Evolutionary conservation across 2,113 vertebrate genomes (phyloP).

Genomic region (Anarhynchus alexandrinus): DNA sequence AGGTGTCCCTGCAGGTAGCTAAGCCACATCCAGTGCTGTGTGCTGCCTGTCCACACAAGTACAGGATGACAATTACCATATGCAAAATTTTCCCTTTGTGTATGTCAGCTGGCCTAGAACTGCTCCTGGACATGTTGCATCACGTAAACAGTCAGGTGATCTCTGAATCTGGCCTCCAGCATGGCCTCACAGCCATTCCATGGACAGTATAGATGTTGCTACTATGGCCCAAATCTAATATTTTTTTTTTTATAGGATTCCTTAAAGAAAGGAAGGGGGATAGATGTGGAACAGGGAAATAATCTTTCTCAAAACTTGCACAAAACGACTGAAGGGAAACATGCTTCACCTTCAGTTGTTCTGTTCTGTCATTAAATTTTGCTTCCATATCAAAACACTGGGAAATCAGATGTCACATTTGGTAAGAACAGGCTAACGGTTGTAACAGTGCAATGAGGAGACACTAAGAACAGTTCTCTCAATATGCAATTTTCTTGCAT

Average conservation of each 20-base stretch:
- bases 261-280: neutral
- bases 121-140: neutral
- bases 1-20: neutral
- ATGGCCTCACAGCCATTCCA: fast-evolving
- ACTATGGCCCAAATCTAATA: no score
- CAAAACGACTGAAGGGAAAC: neutral
- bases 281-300: neutral
- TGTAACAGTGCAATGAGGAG: neutral
- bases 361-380: neutral
- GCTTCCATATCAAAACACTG: neutral
- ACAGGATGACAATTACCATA: fast-evolving
- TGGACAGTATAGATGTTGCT: neutral
- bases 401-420: neutral
- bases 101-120: neutral
- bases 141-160: neutral
- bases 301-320: neutral
- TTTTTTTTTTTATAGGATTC: neutral
- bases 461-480: neutral
- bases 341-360: neutral
- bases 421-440: neutral
- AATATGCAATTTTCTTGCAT: neutral
- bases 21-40: fast-evolving
- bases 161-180: neutral
- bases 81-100: neutral
- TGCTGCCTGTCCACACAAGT: neutral